Conservation (phyloP, 2,797 vertebrate genomes). For the Graptemys geographica region DNA sequence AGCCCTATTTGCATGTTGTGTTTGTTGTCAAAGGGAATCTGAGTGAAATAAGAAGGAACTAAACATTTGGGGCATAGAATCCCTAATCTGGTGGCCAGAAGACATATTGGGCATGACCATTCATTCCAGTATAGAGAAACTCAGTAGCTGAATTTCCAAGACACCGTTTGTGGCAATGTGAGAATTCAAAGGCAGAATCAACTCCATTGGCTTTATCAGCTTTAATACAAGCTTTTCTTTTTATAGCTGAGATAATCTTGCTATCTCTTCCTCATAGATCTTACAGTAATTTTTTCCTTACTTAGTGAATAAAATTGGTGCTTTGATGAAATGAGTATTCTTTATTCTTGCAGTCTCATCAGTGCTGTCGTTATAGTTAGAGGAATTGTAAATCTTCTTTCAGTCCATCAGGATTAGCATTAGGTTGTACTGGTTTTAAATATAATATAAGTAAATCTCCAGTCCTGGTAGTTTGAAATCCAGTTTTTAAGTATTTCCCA, state of each 20-base stretch:
- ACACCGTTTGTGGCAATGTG: neutral
- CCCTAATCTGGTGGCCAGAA: neutral
- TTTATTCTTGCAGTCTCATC: conserved; percentile 59
- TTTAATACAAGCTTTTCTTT: conserved; percentile 13
- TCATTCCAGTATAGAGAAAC: neutral
- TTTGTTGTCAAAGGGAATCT: neutral
- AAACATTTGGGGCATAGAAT: neutral
- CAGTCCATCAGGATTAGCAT: conserved; percentile 3
- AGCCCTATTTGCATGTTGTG: neutral
- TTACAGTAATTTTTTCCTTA: conserved; percentile 28
- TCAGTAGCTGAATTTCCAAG: neutral
- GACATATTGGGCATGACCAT: neutral
- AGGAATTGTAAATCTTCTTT: conserved; percentile 59
- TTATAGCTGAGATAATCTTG: conserved; percentile 16
- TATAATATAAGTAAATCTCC: conserved; percentile 26
- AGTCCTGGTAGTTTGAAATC: neutral
- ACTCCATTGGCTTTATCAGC: conserved; percentile 1
- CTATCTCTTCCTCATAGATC: conserved; percentile 7
- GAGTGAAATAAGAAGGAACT: neutral
- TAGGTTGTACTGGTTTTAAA: conserved; percentile 32
- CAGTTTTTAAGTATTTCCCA: neutral
- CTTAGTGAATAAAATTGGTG: conserved; percentile 42
- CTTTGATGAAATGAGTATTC: conserved; percentile 47
- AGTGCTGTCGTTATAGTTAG: conserved; percentile 26
- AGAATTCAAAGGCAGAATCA: neutral